Evolutionary conservation across 2,888 invertebrate species (phyloP).

Genomic region (Blomia tropicalis): DNA sequence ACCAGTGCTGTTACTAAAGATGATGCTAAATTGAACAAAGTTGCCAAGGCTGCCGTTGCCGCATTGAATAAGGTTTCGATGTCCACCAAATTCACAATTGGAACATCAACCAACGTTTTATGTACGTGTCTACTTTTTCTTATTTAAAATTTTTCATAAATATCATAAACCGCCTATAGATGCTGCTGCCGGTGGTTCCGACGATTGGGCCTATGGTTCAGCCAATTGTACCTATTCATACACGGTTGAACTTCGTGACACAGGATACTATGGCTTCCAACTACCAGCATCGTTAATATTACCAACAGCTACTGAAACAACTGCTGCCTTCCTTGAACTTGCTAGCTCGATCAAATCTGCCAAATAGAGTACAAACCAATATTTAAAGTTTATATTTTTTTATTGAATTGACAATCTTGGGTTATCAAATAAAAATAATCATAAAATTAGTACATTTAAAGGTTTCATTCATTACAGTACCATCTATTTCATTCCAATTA

Average conservation of each 20-base stretch:
- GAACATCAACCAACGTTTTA: conserved; percentile 37
- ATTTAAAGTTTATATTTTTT: background rate
- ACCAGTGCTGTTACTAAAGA: conserved; percentile 2
- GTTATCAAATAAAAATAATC: background rate
- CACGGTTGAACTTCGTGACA: conserved; percentile 29
- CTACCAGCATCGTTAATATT: conserved; percentile 28
- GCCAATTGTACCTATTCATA: conserved; percentile 29
- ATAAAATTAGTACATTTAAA: no score
- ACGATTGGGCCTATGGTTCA: conserved; percentile 29
- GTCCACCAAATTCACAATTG: conserved; percentile 48
- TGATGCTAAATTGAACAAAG: conserved; percentile 28
- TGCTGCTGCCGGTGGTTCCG: conserved; percentile 41
- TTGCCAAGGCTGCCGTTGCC: conserved; percentile 47
- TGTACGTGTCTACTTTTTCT: conserved; percentile 31
- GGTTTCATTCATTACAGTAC: no score
- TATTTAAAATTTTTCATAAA: background rate
- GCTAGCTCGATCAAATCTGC: background rate
- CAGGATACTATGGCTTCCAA: conserved; percentile 29
- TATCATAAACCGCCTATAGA: conserved; percentile 32
- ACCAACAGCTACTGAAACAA: conserved; percentile 29
- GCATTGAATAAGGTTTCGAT: conserved; percentile 46
- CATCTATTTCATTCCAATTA: no score
- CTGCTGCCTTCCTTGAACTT: conserved; percentile 14
- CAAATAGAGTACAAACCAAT: background rate
- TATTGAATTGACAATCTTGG: background rate